Percentiles rank a stretch among this genome's conserved stretches.
phyloP scores from a whole-genome alignment of 2,113 vertebrate species.

The Struthio camelus region DNA sequence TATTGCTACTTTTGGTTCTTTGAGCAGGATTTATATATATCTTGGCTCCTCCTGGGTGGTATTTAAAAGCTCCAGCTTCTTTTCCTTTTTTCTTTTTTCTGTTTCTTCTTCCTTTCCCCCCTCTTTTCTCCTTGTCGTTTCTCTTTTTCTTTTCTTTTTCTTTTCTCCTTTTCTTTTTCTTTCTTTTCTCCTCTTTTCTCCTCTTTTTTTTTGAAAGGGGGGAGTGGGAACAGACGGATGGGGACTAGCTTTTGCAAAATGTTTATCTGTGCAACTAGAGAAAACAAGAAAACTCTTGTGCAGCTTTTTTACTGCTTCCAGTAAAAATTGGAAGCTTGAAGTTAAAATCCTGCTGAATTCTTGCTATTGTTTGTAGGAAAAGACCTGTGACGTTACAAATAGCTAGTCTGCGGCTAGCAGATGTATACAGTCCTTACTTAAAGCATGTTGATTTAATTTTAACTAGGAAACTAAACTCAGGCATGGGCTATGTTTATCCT shows the following conservation, averaged over 20 bases:
- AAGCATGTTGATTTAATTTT: slow-evolving; percentile 55
- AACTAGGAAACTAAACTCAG: not conserved
- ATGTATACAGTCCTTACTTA: slow-evolving; percentile 36
- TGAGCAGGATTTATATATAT: not conserved
- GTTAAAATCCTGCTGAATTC: slow-evolving; percentile 29
- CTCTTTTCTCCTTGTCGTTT: fast-evolving
- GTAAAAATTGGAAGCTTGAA: not conserved
- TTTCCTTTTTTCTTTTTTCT: not conserved
- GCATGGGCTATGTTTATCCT: slow-evolving; percentile 46
- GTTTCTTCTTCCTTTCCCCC: too few species aligned
- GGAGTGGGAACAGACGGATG: fast-evolving
- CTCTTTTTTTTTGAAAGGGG: not conserved
- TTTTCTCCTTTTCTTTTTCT: too few species aligned
- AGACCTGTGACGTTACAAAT: slow-evolving; percentile 30
- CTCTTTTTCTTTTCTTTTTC: too few species aligned
- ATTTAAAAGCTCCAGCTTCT: slow-evolving; percentile 1
- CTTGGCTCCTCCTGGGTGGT: not conserved
- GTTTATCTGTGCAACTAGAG: not conserved
- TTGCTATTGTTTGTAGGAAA: slow-evolving; percentile 31
- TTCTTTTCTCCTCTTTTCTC: not conserved
- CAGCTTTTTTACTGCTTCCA: not conserved
- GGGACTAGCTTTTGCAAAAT: not conserved
- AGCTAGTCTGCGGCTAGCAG: slow-evolving; percentile 20
- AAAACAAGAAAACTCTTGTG: not conserved
- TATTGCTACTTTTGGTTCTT: slow-evolving; percentile 3